These are phyloP conservation scores for Syritta pipiens DNA, from an alignment of 2,888 invertebrate genomes.

Conservation along the genomic window DNA sequence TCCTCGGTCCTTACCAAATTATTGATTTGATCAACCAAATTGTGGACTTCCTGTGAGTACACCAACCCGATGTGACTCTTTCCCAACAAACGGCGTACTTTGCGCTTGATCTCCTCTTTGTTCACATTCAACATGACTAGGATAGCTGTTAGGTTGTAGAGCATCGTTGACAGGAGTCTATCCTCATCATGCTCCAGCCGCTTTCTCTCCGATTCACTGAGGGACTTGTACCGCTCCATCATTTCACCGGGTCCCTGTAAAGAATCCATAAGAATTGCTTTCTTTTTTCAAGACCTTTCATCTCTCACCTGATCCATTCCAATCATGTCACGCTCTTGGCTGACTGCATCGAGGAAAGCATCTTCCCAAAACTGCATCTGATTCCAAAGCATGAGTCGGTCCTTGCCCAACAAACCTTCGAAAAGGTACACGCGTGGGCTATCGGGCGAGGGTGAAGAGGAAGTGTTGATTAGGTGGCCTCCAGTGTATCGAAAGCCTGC, in stretches of 20 bases:
- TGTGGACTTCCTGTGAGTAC: conserved; percentile 98
- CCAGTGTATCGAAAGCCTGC: conserved; percentile 93
- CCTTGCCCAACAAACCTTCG: conserved; percentile 87
- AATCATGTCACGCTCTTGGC: conserved; percentile 98
- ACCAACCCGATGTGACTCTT: conserved; percentile 99
- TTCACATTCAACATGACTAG: conserved; percentile 95
- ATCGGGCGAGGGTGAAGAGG: conserved; percentile 91
- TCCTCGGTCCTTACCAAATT: conserved; percentile 86
- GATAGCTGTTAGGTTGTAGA: conserved; percentile 97
- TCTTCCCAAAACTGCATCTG: conserved; percentile 99
- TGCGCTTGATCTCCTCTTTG: conserved; percentile 90
- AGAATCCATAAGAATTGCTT: not conserved
- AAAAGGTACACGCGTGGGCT: conserved; percentile 94
- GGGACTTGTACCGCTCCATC: conserved; percentile 97
- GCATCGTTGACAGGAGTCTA: conserved; percentile 93
- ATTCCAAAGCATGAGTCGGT: conserved; percentile 94
- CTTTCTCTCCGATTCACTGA: conserved; percentile 95
- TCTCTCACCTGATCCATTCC: conserved; percentile 94
- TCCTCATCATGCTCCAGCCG: conserved; percentile 99
- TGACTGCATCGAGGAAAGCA: conserved; percentile 97
- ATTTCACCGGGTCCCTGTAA: conserved; percentile 93
- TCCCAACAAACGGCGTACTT: conserved; percentile 93
- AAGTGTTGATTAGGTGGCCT: conserved; percentile 90
- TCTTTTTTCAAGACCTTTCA: not conserved
- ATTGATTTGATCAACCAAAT: conserved; percentile 95